phyloP scores from a whole-genome alignment of 2,113 vertebrate genomes.

The Solenodon paradoxus region DNA sequence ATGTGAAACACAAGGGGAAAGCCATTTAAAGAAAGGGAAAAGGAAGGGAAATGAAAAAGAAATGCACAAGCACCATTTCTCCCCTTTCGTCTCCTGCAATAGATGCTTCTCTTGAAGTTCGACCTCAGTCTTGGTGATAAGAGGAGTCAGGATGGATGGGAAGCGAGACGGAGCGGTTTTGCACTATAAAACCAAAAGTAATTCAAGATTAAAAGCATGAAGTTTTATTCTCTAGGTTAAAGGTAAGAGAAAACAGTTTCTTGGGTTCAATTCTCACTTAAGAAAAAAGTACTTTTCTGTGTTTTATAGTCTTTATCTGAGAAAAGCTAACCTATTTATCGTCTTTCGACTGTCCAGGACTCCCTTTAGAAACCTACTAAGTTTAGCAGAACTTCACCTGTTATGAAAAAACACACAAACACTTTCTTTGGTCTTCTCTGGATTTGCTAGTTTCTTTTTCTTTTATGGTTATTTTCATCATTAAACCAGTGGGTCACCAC shows the following conservation, averaged over 20 bases:
- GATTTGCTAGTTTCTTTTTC: neutral
- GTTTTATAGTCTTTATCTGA: neutral
- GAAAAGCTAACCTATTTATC: neutral
- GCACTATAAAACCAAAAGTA: neutral
- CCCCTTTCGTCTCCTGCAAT: accelerated
- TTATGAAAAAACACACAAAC: neutral
- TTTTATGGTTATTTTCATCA: neutral
- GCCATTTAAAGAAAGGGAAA: neutral
- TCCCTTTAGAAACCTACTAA: neutral
- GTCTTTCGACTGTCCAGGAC: neutral
- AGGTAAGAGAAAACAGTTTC: neutral
- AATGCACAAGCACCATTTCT: neutral
- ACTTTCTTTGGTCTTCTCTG: neutral
- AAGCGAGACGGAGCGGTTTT: neutral
- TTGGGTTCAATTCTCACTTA: neutral
- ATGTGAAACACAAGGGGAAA: neutral
- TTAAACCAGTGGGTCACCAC: neutral
- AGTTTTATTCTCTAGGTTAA: neutral
- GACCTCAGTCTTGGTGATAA: neutral
- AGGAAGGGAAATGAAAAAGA: neutral
- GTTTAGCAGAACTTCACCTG: neutral
- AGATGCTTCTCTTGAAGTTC: neutral
- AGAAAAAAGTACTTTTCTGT: neutral
- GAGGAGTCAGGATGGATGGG: accelerated
- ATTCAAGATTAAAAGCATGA: neutral